phyloP scores from a whole-genome alignment of 2,888 invertebrate genomes.

The Operophtera brumata region DNA sequence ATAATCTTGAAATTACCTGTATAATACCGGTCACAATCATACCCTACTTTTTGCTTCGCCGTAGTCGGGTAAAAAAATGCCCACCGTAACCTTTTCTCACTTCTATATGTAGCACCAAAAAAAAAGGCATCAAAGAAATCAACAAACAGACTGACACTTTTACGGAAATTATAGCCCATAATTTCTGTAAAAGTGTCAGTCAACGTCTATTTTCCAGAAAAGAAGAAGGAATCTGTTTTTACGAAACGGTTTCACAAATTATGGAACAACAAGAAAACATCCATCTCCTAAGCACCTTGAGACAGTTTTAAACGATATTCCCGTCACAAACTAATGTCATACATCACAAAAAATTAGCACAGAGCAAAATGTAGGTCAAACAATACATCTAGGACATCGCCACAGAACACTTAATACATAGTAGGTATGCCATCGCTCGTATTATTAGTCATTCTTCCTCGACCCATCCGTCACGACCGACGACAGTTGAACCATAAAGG shows the following conservation, averaged over 20 bases:
- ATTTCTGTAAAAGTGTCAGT: too few species aligned
- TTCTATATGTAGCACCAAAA: too few species aligned
- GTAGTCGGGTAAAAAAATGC: too few species aligned
- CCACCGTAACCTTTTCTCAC: too few species aligned
- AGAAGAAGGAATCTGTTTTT: too few species aligned
- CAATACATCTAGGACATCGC: slow-evolving; percentile 37
- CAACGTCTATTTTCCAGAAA: too few species aligned
- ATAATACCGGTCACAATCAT: too few species aligned
- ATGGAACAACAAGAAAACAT: background rate
- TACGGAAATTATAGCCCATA: too few species aligned
- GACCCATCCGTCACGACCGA: slow-evolving; percentile 30
- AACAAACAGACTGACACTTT: too few species aligned
- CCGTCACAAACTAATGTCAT: slow-evolving; percentile 20
- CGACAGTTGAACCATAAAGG: slow-evolving; percentile 55
- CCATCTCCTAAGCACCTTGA: background rate
- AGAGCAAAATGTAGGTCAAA: slow-evolving; percentile 44
- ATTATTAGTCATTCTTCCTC: slow-evolving; percentile 48
- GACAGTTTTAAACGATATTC: slow-evolving; percentile 11
- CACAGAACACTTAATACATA: slow-evolving; percentile 20
- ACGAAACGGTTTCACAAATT: background rate
- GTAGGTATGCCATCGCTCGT: slow-evolving; percentile 37
- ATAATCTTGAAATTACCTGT: too few species aligned
- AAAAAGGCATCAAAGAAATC: too few species aligned
- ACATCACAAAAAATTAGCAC: slow-evolving; percentile 39
- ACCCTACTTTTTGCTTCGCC: too few species aligned